phyloP scores from a whole-genome alignment of 2,113 vertebrate species.

The Poecilia latipinna region DNA sequence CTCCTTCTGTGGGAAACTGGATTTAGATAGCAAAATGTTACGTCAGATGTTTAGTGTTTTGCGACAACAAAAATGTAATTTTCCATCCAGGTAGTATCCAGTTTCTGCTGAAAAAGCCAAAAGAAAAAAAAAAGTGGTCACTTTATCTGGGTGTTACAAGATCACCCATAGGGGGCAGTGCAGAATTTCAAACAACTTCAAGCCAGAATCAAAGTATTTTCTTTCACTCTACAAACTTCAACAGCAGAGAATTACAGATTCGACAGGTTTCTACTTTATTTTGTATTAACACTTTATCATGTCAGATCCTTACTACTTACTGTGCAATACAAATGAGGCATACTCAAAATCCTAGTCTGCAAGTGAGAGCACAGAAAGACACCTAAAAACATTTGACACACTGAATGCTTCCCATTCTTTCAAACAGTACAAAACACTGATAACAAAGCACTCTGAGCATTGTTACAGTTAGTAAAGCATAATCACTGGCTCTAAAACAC shows the following conservation, averaged over 20 bases:
- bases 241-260: conserved; percentile 12
- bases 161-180: background rate
- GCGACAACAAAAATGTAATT: conserved; percentile 4
- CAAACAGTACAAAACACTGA: conserved; percentile 57
- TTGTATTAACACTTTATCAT: conserved; percentile 37
- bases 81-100: conserved; percentile 26
- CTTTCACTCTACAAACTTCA: background rate
- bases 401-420: conserved; percentile 24
- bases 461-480: conserved; percentile 53
- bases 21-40: conserved; percentile 1
- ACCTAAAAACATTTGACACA: conserved; percentile 34
- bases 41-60: conserved; percentile 10
- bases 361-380: conserved; percentile 48
- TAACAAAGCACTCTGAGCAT: conserved; percentile 31
- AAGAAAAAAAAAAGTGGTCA: background rate
- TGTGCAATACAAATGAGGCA: conserved; percentile 22
- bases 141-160: no score
- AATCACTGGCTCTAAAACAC: conserved; percentile 36
- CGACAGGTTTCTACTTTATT: conserved; percentile 40
- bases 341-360: conserved; percentile 36
- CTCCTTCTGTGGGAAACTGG: conserved; percentile 20
- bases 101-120: background rate
- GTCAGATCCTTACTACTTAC: conserved; percentile 9
- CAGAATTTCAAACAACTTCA: no score
- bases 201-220: background rate